Conservation (phyloP, 2,113 vertebrate genomes). For the Sphyrna mokarran region DNA sequence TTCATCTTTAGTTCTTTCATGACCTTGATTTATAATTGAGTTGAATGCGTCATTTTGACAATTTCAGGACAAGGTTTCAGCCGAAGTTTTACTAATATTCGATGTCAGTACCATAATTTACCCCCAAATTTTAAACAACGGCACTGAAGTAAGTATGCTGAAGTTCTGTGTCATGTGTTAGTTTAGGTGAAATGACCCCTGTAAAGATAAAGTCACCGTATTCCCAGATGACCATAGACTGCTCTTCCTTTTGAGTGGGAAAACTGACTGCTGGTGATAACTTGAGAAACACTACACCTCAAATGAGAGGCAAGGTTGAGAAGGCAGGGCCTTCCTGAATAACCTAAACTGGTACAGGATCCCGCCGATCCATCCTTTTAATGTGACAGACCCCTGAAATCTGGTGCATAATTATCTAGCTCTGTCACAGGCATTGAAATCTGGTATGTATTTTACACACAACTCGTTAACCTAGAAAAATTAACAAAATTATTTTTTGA, state of each 20-base stretch:
- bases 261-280: no score
- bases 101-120: background rate
- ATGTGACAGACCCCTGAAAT: background rate
- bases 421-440: background rate
- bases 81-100: background rate
- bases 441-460: background rate
- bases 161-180: background rate
- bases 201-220: no score
- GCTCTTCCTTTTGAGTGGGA: no score
- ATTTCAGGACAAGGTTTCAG: background rate
- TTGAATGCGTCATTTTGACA: background rate
- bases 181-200: background rate
- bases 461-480: background rate
- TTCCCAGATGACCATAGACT: no score
- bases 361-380: no score
- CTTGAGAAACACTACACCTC: no score
- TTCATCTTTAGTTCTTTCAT: background rate
- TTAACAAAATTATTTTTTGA: background rate
- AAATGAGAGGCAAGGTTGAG: no score
- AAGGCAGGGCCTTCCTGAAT: no score
- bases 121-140: background rate
- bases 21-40: background rate
- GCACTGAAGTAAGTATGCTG: background rate
- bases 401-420: background rate
- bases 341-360: no score